phyloP scores from a whole-genome alignment of 2,797 vertebrate species.

The Euphonia xanthogaster region DNA sequence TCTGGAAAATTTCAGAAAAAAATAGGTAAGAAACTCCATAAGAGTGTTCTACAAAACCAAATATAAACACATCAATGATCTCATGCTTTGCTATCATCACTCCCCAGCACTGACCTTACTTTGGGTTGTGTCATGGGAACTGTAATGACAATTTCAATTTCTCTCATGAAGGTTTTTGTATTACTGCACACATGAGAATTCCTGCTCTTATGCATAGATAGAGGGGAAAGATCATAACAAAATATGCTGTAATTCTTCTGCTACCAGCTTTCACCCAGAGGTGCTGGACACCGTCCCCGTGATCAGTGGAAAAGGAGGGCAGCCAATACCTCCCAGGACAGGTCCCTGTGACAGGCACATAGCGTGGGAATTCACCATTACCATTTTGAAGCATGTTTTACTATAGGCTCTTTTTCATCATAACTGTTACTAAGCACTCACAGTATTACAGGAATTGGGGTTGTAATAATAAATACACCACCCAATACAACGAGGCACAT shows the following conservation, averaged over 20 bases:
- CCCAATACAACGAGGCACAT: not conserved
- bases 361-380: not conserved
- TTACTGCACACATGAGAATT: not conserved
- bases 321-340: not conserved
- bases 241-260: not conserved
- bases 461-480: not conserved
- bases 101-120: not conserved
- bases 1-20: not conserved
- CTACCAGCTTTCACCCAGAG: not conserved
- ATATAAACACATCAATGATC: not conserved
- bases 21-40: not conserved
- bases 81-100: not conserved
- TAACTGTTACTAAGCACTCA: not conserved
- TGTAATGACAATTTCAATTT: accelerated
- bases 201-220: not conserved
- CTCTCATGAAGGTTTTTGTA: not conserved
- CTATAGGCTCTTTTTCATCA: not conserved
- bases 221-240: not conserved
- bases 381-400: not conserved
- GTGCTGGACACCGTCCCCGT: not conserved
- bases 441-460: not conserved
- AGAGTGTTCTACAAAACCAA: not conserved
- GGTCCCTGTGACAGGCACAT: not conserved
- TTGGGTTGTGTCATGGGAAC: not conserved
- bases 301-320: not conserved